Conservation (phyloP, 92 coral and sea anemone genomes). For the Bergia sp. region DNA sequence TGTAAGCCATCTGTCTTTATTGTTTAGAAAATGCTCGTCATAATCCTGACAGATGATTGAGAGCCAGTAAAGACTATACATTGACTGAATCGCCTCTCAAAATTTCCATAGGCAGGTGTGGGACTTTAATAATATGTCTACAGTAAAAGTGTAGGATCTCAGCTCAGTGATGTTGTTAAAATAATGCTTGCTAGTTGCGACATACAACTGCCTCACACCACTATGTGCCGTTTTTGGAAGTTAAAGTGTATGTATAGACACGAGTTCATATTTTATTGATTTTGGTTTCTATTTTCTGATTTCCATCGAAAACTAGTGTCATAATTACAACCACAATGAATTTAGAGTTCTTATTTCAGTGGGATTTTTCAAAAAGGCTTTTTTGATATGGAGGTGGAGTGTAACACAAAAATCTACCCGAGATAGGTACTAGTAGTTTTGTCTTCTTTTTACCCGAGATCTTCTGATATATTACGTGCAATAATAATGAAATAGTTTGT, state of each 20-base stretch:
- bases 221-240: conserved; percentile 41
- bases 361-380: conserved; percentile 76
- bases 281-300: conserved; percentile 9
- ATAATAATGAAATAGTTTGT: not conserved
- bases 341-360: conserved; percentile 52
- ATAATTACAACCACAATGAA: not conserved
- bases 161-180: not conserved
- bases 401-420: conserved; percentile 56
- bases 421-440: conserved; percentile 62
- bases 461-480: not conserved
- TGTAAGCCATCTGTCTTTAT: not conserved
- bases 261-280: not conserved
- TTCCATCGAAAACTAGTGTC: not conserved
- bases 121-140: not conserved
- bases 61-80: not conserved
- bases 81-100: conserved; percentile 13
- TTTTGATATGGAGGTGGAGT: conserved; percentile 83
- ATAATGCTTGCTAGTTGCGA: not conserved
- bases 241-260: conserved; percentile 19
- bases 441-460: not conserved
- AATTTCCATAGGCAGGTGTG: conserved; percentile 46
- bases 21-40: not conserved
- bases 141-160: not conserved
- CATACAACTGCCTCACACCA: not conserved
- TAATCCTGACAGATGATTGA: conserved; percentile 17